These are phyloP conservation scores for Prunella fulvescens DNA, from an alignment of 2,113 vertebrate genomes.

Conservation along the genomic window DNA sequence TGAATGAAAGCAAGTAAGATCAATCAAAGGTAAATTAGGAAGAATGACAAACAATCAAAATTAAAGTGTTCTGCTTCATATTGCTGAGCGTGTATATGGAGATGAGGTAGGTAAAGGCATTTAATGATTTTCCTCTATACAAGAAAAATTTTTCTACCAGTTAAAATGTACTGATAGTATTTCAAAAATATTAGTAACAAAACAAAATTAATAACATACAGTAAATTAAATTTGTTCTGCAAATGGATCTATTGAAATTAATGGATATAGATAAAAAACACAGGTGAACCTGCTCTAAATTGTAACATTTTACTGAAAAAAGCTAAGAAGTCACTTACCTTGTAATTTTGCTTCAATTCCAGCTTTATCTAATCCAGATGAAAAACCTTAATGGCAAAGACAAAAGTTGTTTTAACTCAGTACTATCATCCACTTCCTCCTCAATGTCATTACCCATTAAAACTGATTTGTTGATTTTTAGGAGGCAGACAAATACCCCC, in stretches of 20 bases:
- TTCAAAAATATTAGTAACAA: not conserved
- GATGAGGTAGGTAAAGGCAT: not conserved
- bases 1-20: not conserved
- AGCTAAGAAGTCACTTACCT: slow-evolving; percentile 72
- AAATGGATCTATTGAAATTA: not conserved
- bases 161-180: not conserved
- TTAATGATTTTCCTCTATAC: not conserved
- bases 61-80: not conserved
- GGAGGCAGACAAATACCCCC: not conserved
- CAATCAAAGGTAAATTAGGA: not conserved
- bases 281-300: not conserved
- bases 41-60: not conserved
- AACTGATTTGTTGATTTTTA: not conserved
- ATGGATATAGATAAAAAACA: not conserved
- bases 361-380: slow-evolving; percentile 79
- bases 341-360: slow-evolving; percentile 95
- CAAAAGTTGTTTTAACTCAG: not conserved
- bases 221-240: not conserved
- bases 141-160: not conserved
- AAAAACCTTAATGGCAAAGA: slow-evolving; percentile 79
- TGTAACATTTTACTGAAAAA: not conserved
- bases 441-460: not conserved
- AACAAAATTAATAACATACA: not conserved
- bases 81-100: not conserved
- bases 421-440: not conserved